Conservation (phyloP, 2,888 invertebrate genomes). For the Luffia ferchaultella region DNA sequence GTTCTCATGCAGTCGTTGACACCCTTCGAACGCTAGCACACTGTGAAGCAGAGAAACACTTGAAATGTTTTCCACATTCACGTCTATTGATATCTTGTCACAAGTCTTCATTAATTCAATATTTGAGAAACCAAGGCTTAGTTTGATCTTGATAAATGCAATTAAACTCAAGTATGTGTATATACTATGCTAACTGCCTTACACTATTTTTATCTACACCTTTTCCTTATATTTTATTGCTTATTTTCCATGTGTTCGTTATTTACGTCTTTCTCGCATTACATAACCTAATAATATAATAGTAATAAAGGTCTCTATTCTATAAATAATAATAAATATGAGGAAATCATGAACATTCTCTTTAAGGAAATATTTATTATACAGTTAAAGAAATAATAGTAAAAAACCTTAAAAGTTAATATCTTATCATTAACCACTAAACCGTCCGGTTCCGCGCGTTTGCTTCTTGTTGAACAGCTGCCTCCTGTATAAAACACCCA, state of each 20-base stretch:
- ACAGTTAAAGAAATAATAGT: no score
- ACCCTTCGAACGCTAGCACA: slow-evolving; percentile 5
- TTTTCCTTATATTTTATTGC: not conserved
- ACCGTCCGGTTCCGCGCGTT: no score
- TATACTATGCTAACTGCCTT: not conserved
- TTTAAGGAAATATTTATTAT: no score
- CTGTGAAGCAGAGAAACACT: not conserved
- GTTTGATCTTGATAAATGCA: not conserved
- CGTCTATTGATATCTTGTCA: not conserved
- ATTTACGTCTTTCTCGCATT: not conserved
- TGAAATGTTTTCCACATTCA: not conserved
- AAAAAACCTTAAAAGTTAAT: no score
- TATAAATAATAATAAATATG: no score
- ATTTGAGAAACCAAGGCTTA: not conserved
- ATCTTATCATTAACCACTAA: no score
- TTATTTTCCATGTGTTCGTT: not conserved
- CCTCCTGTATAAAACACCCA: no score
- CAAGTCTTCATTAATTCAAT: not conserved
- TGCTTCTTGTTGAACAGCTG: no score
- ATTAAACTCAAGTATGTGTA: not conserved
- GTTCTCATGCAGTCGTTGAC: not conserved
- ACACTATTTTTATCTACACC: not conserved
- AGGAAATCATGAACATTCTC: no score
- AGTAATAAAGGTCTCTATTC: no score
- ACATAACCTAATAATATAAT: no score